Evolutionary conservation across 2,113 vertebrate genomes (phyloP).

Genomic region (Forbesichthys papilliferus): DNA sequence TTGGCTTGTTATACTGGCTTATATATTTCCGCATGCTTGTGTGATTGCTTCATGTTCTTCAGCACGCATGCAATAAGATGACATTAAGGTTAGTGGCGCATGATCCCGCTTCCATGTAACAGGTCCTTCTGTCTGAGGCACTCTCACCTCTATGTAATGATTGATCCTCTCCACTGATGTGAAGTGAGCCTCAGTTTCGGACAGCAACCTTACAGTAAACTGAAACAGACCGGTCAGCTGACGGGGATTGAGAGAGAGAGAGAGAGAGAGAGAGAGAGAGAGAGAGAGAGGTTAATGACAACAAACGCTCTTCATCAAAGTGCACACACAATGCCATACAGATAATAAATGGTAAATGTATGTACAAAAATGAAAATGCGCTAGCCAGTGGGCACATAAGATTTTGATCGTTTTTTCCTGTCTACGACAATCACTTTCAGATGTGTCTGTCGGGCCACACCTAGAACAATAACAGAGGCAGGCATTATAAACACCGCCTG

Average conservation of each 20-base stretch:
- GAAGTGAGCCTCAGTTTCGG: slow-evolving; percentile 83
- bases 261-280: slow-evolving; percentile 10
- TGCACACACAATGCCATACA: not conserved
- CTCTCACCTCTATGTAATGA: slow-evolving; percentile 81
- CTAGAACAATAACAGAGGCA: slow-evolving; percentile 6
- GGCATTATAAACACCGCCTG: not conserved
- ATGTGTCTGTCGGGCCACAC: slow-evolving; percentile 3
- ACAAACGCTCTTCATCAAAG: slow-evolving; percentile 18
- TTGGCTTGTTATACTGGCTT: not conserved
- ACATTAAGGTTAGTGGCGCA: slow-evolving; percentile 4
- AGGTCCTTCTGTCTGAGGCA: slow-evolving; percentile 11
- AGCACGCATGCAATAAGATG: no score
- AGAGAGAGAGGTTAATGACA: slow-evolving; percentile 30
- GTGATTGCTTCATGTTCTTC: no score
- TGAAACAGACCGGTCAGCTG: slow-evolving; percentile 83
- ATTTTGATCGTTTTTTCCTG: slow-evolving; percentile 9
- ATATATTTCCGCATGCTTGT: slow-evolving; percentile 1
- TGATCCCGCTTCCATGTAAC: slow-evolving; percentile 12
- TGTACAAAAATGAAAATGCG: slow-evolving; percentile 8
- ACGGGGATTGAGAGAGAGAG: slow-evolving; percentile 7
- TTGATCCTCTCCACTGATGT: slow-evolving; percentile 85
- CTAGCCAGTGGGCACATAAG: slow-evolving; percentile 20
- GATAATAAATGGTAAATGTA: slow-evolving; percentile 5
- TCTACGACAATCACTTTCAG: slow-evolving; percentile 29
- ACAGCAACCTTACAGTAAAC: slow-evolving; percentile 79